Conservation (phyloP, 2,113 vertebrate genomes). For the Oceanodroma tethys region DNA sequence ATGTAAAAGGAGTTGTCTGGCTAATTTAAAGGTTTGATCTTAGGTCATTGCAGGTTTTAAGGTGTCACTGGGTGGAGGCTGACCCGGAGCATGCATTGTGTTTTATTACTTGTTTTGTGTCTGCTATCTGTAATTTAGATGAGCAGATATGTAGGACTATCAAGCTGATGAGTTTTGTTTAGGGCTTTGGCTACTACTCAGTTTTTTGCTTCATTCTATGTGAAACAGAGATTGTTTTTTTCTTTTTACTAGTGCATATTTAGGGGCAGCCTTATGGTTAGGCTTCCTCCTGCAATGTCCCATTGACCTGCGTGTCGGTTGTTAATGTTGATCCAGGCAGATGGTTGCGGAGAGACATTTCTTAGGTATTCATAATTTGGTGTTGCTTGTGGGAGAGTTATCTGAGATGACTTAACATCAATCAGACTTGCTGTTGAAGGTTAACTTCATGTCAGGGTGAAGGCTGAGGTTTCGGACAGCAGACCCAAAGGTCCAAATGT, state of each 20-base stretch:
- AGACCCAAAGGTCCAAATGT: not conserved
- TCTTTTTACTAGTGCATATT: not conserved
- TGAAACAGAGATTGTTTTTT: not conserved
- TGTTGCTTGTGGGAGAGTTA: not conserved
- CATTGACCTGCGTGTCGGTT: fast-evolving
- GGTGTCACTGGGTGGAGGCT: not conserved
- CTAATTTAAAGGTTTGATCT: not conserved
- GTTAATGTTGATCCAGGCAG: not conserved
- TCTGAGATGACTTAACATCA: not conserved
- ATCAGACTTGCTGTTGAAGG: not conserved
- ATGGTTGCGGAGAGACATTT: not conserved
- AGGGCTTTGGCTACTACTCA: not conserved
- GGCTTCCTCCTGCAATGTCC: not conserved
- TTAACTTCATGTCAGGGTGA: not conserved
- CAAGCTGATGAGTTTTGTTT: not conserved
- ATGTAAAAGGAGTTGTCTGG: not conserved
- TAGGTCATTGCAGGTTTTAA: not conserved
- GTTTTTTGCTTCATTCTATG: not conserved
- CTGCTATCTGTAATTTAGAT: not conserved
- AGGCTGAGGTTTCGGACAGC: not conserved
- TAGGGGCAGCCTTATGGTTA: not conserved
- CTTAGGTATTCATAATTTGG: not conserved
- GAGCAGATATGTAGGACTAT: not conserved
- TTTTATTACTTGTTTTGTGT: not conserved
- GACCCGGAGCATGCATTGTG: not conserved